These are phyloP conservation scores for Crioceris asparagi DNA, from an alignment of 2,888 invertebrate species.

Conservation along the genomic window DNA sequence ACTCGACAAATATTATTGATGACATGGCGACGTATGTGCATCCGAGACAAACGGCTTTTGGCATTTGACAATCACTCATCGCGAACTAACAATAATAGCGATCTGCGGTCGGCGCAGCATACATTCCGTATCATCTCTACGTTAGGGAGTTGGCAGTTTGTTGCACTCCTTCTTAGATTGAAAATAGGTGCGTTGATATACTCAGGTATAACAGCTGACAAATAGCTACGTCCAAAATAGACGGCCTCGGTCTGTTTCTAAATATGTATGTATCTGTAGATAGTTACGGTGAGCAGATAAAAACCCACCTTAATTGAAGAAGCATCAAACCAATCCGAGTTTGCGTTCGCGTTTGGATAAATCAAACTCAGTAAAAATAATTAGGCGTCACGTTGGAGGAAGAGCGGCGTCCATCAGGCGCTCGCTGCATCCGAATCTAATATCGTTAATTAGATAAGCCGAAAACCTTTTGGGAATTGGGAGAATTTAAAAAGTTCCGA, in stretches of 20 bases:
- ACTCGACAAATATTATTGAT: too few relatives aligned
- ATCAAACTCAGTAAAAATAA: constrained; percentile 41
- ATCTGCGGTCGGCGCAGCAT: too few relatives aligned
- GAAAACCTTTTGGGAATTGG: constrained; percentile 32
- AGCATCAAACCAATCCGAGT: constrained; percentile 42
- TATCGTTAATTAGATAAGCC: constrained; percentile 40
- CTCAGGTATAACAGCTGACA: constrained; percentile 30
- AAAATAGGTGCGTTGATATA: constrained; percentile 24
- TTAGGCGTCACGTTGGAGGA: constrained; percentile 40
- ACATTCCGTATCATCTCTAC: too few relatives aligned
- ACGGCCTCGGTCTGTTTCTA: constrained; percentile 24
- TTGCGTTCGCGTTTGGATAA: constrained; percentile 39
- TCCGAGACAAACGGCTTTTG: too few relatives aligned
- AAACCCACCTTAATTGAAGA: constrained; percentile 40
- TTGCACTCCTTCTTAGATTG: constrained; percentile 17
- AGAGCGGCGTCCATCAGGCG: constrained; percentile 38
- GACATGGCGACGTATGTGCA: too few relatives aligned
- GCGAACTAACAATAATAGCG: too few relatives aligned
- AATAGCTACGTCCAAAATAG: constrained; percentile 31
- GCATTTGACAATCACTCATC: too few relatives aligned
- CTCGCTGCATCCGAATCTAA: constrained; percentile 39
- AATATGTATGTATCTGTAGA: constrained; percentile 6
- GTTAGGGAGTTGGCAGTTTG: too few relatives aligned
- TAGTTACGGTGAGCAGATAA: constrained; percentile 28
- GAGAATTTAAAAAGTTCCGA: constrained; percentile 27